Conservation (phyloP, 2,797 vertebrate species). For the Tokudaia muenninki region DNA sequence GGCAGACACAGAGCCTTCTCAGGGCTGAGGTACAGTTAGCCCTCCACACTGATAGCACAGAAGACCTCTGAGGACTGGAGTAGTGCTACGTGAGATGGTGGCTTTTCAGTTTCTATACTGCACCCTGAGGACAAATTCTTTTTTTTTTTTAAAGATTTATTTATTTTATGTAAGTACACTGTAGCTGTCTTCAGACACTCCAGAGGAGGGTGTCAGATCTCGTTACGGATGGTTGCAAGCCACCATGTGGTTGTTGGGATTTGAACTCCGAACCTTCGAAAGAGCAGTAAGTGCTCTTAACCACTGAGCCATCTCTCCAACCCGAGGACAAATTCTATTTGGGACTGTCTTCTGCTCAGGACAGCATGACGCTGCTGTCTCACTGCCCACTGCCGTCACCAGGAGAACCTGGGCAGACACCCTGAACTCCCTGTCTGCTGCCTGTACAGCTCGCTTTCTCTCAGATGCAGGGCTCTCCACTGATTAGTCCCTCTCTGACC, state of each 20-base stretch:
- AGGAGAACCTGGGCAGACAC: neutral
- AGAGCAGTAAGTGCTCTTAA: too few species aligned
- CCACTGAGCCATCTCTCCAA: too few species aligned
- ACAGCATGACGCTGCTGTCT: neutral
- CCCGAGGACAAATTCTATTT: neutral
- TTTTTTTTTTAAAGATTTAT: too few species aligned
- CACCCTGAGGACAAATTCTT: neutral
- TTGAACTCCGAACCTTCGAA: too few species aligned
- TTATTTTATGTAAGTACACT: too few species aligned
- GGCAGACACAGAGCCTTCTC: neutral
- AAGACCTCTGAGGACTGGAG: neutral
- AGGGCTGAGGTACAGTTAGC: too few species aligned
- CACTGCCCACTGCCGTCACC: neutral
- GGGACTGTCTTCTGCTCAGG: neutral
- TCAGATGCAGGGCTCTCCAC: neutral
- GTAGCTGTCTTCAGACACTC: too few species aligned
- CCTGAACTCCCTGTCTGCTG: neutral
- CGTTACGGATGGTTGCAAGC: too few species aligned
- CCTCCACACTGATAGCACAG: neutral
- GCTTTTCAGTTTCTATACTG: neutral
- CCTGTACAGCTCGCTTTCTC: neutral
- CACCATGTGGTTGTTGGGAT: too few species aligned
- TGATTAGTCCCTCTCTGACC: slow-evolving; percentile 21
- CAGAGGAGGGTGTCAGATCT: too few species aligned
- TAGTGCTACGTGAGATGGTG: rapidly evolving